Conservation (phyloP, 1,140 invertebrate species). For the Medauroidea extradentata region DNA sequence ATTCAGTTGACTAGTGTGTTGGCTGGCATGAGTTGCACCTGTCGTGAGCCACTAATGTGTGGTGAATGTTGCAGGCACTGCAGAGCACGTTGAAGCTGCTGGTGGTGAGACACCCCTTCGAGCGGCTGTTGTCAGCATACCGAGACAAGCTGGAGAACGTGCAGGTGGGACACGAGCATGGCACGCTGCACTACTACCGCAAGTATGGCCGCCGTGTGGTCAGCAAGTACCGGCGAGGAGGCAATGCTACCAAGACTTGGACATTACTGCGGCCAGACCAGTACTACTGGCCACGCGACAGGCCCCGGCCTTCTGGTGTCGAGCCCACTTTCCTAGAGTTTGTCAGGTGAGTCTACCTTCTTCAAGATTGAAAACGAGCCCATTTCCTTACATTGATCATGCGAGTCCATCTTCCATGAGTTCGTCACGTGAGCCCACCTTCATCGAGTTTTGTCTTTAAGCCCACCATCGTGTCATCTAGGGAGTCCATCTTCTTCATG, state of each 20-base stretch:
- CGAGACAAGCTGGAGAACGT: constrained; percentile 58
- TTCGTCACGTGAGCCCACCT: too few species aligned
- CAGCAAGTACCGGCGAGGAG: constrained; percentile 45
- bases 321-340: constrained; percentile 68
- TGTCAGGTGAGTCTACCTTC: constrained; percentile 38
- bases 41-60: too few species aligned
- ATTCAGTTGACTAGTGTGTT: too few species aligned
- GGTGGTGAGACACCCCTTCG: constrained; percentile 58
- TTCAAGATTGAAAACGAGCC: too few species aligned
- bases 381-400: too few species aligned
- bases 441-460: too few species aligned
- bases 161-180: constrained; percentile 45
- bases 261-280: constrained; percentile 16
- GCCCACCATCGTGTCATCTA: too few species aligned
- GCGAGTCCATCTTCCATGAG: too few species aligned
- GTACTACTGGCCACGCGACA: constrained; percentile 27
- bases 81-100: constrained; percentile 45
- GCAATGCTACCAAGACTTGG: constrained; percentile 21
- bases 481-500: too few species aligned
- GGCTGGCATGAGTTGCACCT: too few species aligned
- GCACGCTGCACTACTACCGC: constrained; percentile 52
- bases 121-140: constrained; percentile 58
- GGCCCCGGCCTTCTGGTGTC: constrained; percentile 42
- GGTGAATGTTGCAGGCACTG: constrained; percentile 36
- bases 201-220: constrained; percentile 56